These are phyloP conservation scores for Coptodon rendalli DNA, from an alignment of 2,113 vertebrate species.

Conservation along the genomic window DNA sequence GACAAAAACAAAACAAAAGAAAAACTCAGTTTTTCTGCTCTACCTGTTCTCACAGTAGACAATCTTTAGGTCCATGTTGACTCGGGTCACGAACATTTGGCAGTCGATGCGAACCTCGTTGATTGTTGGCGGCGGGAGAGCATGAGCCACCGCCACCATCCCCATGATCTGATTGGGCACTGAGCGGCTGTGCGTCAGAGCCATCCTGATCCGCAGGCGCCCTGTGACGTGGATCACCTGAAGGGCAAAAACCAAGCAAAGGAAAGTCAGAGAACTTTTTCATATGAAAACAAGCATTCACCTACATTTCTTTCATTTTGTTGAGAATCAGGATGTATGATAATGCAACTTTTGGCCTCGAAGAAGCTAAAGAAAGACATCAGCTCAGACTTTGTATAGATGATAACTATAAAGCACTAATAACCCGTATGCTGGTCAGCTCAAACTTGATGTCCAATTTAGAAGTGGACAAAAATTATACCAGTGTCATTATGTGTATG, in stretches of 20 bases:
- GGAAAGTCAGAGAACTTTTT: background rate
- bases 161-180: constrained; percentile 96
- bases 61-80: constrained; percentile 99
- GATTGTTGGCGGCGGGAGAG: constrained; percentile 95
- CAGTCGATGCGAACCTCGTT: constrained; percentile 99
- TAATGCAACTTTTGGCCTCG: background rate
- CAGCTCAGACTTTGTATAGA: background rate
- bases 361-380: background rate
- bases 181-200: constrained; percentile 86
- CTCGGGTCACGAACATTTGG: constrained; percentile 98
- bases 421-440: background rate
- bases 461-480: background rate
- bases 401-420: background rate
- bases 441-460: background rate
- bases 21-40: background rate
- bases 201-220: constrained; percentile 89
- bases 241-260: background rate
- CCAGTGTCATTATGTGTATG: background rate
- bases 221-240: constrained; percentile 98
- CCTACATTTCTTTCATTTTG: background rate
- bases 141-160: constrained; percentile 94
- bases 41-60: constrained; percentile 99
- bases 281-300: background rate
- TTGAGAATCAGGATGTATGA: background rate
- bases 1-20: background rate